Evolutionary conservation across 2,113 vertebrate species (phyloP).

Genomic region (Oryzias javanicus): DNA sequence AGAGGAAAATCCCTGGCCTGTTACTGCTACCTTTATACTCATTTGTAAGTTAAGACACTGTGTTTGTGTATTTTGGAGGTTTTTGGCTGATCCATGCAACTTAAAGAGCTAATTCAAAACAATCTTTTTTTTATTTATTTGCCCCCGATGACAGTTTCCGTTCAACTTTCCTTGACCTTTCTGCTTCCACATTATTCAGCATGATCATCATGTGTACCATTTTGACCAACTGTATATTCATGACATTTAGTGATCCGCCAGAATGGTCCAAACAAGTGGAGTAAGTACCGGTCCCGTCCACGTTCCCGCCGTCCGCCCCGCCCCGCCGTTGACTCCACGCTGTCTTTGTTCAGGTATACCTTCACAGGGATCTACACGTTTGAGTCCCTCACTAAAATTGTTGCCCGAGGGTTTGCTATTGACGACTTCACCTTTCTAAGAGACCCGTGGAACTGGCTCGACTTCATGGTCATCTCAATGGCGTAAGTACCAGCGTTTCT

Average conservation of each 20-base stretch:
- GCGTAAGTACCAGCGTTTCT: slow-evolving; percentile 83
- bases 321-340: slow-evolving; percentile 11
- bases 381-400: slow-evolving; percentile 97
- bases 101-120: no score
- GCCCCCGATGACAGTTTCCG: background rate
- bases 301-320: no score
- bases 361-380: slow-evolving; percentile 99
- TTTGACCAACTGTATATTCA: slow-evolving; percentile 99
- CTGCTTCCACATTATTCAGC: slow-evolving; percentile 89
- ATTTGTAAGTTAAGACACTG: no score
- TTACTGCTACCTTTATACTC: no score
- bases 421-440: slow-evolving; percentile 95
- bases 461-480: slow-evolving; percentile 99
- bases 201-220: slow-evolving; percentile 99
- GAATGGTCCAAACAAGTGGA: slow-evolving; percentile 99
- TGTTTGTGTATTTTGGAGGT: no score
- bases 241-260: slow-evolving; percentile 98
- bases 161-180: slow-evolving; percentile 70
- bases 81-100: no score
- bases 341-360: slow-evolving; percentile 82
- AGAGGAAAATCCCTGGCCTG: no score
- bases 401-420: slow-evolving; percentile 96
- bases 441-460: slow-evolving; percentile 98
- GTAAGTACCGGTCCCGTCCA: slow-evolving; percentile 80
- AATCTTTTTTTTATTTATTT: background rate